Conservation (phyloP, 2,797 vertebrate genomes). For the Loriculus beryllinus region DNA sequence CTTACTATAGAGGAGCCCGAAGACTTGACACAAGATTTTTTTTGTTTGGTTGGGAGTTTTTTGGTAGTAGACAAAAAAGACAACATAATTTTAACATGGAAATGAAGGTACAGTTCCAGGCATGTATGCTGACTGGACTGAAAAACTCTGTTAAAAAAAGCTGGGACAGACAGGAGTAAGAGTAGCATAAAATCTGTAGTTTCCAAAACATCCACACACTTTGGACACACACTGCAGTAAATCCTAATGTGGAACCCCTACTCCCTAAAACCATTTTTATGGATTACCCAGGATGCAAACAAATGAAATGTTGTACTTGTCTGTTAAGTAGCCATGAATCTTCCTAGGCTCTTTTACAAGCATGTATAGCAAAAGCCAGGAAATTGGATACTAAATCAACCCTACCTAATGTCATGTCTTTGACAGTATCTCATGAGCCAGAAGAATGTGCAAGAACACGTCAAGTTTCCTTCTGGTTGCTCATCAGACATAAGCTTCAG, state of each 20-base stretch:
- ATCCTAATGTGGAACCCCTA: neutral
- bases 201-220: neutral
- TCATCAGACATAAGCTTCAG: conserved; percentile 9
- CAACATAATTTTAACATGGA: neutral
- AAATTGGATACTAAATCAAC: neutral
- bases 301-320: neutral
- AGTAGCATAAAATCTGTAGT: neutral
- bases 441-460: neutral
- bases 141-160: neutral
- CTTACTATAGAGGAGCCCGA: neutral
- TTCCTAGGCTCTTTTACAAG: neutral
- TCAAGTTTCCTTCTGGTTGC: conserved; percentile 13
- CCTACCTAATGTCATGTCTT: neutral
- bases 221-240: neutral
- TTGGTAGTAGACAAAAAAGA: neutral
- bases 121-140: neutral
- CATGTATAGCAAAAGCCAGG: neutral
- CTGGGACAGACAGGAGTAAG: neutral
- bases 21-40: neutral
- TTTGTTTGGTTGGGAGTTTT: neutral
- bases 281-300: neutral
- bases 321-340: neutral
- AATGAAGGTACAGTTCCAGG: neutral
- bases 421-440: conserved; percentile 5
- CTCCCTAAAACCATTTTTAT: neutral